Conservation (phyloP, 2,113 vertebrate genomes). For the Microtus oregoni region DNA sequence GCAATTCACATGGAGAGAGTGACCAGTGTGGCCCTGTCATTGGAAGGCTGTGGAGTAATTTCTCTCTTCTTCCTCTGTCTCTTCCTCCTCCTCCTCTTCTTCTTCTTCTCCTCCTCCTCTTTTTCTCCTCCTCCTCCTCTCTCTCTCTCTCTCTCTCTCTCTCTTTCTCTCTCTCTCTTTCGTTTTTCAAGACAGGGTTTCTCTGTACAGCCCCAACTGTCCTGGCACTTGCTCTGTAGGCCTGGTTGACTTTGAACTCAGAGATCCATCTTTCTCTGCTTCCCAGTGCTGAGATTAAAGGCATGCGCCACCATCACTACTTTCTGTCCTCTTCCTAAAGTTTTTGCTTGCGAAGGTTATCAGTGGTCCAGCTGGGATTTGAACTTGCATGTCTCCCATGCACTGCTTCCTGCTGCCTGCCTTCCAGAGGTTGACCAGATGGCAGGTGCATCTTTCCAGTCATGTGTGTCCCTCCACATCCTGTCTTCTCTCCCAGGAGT, state of each 20-base stretch:
- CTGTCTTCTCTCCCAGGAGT: not conserved
- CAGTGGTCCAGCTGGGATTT: not conserved
- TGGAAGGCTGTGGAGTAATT: no score
- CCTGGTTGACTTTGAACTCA: not conserved
- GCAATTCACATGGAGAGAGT: no score
- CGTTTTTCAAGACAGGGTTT: no score
- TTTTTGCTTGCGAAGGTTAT: not conserved
- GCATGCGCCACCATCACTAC: not conserved
- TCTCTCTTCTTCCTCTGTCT: no score
- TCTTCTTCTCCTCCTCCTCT: no score
- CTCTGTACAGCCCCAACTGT: no score
- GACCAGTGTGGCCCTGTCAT: no score
- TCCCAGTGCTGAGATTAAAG: not conserved
- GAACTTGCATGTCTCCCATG: not conserved
- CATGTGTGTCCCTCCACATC: accelerated
- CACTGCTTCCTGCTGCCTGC: not conserved
- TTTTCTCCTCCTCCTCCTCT: no score
- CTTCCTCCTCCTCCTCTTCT: no score
- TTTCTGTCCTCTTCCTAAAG: no score
- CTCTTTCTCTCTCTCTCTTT: no score
- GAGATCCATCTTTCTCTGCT: not conserved
- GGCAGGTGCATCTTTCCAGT: not conserved
- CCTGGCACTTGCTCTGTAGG: not conserved
- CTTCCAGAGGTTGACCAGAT: not conserved
- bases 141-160: no score